Evolutionary conservation across 30 jellyfish, hydroid and myxozoan genomes (phyloP), one percentile per base, ranked within the genome.

Genomic region (Mastigias papua): DNA sequence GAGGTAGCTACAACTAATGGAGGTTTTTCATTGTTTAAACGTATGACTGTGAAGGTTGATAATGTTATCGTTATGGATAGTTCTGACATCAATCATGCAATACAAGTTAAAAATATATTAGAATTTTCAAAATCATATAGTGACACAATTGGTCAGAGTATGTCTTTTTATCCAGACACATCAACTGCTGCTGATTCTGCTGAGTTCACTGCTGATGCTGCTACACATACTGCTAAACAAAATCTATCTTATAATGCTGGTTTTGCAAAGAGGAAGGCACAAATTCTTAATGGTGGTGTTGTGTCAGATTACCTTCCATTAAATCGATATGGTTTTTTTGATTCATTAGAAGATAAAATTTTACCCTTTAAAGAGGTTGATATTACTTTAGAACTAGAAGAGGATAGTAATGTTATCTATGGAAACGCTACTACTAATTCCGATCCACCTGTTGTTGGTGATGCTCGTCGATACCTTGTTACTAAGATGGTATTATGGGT

Each of bases 211-310:
- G 54, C 54, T 37, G 10, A 37, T 11, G 11, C 54, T 3, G 10
- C 54, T 3, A 37, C 54, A 37, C 5, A 11, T 3, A 37, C 10
- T 11, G 54, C 5, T 37, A 11, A 5, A n/a, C 5, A 11, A 37
- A 37, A 11, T 11, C 10, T 3, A 3, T 5, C 54, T 3, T 37
- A 37, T 11, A 54, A 76, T 27, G 81, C 28, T 0, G 89, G 81
- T 21, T 78, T 78, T 78, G 89, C 89, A 78, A 50, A 31, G 62
- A 78, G 89, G 54, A 78, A 78, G 31, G 37, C 78, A 9, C 89
- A 30, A 11, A 81, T 63, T 3, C 89, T 78, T 23, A 30, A 81
- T 23, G 89, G 48, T 10, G 63, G 89, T 78, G 11, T 11, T 11
- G 54, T 11, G n/a, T n/a, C n/a, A n/a, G n/a, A n/a, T n/a, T n/a